Conservation (phyloP, 1,140 invertebrate genomes). For the Zeugodacus cucurbitae region DNA sequence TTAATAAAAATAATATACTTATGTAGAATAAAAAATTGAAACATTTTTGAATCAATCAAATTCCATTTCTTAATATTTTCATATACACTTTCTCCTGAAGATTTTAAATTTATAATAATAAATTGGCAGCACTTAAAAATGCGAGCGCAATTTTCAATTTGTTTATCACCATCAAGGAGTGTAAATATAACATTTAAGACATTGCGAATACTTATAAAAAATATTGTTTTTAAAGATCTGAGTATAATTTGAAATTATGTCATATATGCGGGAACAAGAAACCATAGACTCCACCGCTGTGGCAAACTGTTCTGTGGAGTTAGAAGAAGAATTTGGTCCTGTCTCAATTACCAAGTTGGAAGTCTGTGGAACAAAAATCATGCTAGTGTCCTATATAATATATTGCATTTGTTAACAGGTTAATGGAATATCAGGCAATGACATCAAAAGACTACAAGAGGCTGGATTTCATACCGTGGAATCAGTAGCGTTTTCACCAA, state of each 20-base stretch:
- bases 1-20: neutral
- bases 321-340: conserved; percentile 56
- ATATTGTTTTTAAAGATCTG: no score
- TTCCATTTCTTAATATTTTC: no score
- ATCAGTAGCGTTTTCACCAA: conserved; percentile 93
- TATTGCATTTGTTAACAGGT: conserved; percentile 40
- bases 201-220: no score
- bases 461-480: conserved; percentile 96
- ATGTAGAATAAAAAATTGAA: neutral
- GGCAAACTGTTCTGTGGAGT: conserved; percentile 44
- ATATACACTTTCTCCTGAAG: no score
- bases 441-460: conserved; percentile 95
- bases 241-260: neutral
- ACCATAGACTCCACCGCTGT: conserved; percentile 44
- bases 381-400: no score
- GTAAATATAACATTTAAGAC: no score
- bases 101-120: no score
- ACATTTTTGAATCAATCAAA: neutral
- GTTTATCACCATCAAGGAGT: neutral
- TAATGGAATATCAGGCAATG: conserved; percentile 88
- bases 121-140: neutral
- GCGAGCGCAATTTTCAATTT: conserved; percentile 28
- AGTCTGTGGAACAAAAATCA: conserved; percentile 38
- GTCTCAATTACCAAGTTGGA: conserved; percentile 54
- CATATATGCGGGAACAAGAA: conserved; percentile 22